A percentile compares a stretch with the other conserved stretches of the same genome.
Evolutionary conservation across 2,888 invertebrate species (phyloP).

Genomic region (Gnatocerus cornutus): DNA sequence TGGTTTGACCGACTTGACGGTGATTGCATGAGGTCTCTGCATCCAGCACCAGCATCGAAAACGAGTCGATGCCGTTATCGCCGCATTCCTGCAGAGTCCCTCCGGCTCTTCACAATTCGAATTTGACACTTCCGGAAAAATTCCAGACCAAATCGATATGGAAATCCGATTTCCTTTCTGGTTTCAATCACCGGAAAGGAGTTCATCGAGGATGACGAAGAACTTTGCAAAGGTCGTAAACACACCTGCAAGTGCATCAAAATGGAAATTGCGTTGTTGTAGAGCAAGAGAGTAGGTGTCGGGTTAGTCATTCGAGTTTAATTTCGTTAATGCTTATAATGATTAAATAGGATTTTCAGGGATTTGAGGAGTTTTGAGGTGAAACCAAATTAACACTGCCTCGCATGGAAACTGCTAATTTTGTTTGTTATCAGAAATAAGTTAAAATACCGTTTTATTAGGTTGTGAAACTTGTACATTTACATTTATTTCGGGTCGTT

Average conservation of each 20-base stretch:
- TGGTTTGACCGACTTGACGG: conserved; percentile 39
- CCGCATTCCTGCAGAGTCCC: conserved; percentile 42
- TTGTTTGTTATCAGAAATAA: too few species aligned
- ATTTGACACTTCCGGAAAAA: conserved; percentile 23
- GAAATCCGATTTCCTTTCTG: conserved; percentile 15
- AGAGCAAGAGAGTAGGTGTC: conserved; percentile 4
- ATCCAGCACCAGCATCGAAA: conserved; percentile 21
- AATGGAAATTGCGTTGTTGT: conserved; percentile 11
- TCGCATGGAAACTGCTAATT: too few species aligned
- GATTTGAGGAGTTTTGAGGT: too few species aligned
- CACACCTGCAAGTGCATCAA: conserved; percentile 11
- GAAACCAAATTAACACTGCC: too few species aligned
- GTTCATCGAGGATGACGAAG: conserved; percentile 6
- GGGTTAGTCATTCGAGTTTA: conserved; percentile 4
- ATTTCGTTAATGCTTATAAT: conserved; percentile 8
- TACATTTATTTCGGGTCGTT: too few species aligned
- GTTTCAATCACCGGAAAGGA: conserved; percentile 17
- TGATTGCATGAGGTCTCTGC: conserved; percentile 31
- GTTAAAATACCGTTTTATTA: too few species aligned
- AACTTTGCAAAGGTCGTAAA: conserved; percentile 1
- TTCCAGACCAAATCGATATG: conserved; percentile 18
- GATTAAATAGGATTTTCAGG: conserved; percentile 7
- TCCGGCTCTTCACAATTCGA: conserved; percentile 6
- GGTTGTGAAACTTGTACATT: too few species aligned
- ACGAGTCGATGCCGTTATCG: conserved; percentile 49